phyloP scores from a whole-genome alignment of 2,888 invertebrate species.

The Linnaemya vulpina region DNA sequence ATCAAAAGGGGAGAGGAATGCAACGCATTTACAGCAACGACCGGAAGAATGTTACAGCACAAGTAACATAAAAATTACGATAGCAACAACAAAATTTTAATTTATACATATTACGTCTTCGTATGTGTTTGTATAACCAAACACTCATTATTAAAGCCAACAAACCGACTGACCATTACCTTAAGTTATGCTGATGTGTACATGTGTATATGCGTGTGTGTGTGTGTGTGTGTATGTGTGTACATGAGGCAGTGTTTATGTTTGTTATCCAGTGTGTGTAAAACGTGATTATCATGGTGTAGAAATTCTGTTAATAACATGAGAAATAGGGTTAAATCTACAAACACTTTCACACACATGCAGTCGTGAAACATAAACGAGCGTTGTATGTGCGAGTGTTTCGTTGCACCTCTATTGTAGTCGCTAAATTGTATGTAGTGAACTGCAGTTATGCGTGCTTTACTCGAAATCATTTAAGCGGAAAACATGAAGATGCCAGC shows the following conservation, averaged over 20 bases:
- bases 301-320: slow-evolving; percentile 60
- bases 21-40: neutral
- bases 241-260: neutral
- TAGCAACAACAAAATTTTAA: neutral
- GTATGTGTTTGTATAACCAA: slow-evolving; percentile 27
- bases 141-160: slow-evolving; percentile 40
- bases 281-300: slow-evolving; percentile 54
- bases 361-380: slow-evolving; percentile 32
- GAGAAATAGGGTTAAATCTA: slow-evolving; percentile 65
- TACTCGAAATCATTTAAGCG: slow-evolving; percentile 17
- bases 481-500: neutral
- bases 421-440: neutral
- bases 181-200: neutral
- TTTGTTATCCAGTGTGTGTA: slow-evolving; percentile 24
- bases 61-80: slow-evolving; percentile 10
- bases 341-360: slow-evolving; percentile 60
- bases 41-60: slow-evolving; percentile 18
- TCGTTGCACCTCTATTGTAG: slow-evolving; percentile 14
- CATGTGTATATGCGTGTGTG: no score
- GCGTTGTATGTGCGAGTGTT: neutral
- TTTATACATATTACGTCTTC: neutral
- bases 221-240: neutral
- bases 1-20: neutral
- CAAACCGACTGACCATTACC: slow-evolving; percentile 49
- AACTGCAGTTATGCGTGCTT: neutral